Base-by-base conservation (phyloP, 2,113 vertebrate genomes). In the Callospermophilus lateralis region DNA sequence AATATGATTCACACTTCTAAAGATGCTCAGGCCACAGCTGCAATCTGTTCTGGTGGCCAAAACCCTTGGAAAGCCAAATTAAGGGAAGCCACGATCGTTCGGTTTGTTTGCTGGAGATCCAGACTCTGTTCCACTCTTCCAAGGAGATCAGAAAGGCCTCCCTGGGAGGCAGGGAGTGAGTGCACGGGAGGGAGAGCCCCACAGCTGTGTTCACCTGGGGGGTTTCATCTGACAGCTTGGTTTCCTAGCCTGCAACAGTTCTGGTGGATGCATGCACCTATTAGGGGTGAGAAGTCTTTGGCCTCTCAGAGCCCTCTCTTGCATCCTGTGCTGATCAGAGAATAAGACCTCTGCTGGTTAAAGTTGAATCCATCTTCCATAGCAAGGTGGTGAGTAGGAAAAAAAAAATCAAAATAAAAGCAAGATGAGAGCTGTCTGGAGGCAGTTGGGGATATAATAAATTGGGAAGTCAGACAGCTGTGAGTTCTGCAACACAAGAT, bases 1-100 rank as follows among this genome's bases (percentile, higher is more conserved):
- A 89, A 80, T 65, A 95, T 95, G 97, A 98, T 83, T 92, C 92
- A 97, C n/a, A 96, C 34, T 94, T 78, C 53, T 70, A 86, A 88
- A 48, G 95, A 94, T 78, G 39, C 5, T 94, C 61, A 55, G 73
- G 95, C 24, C 58, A 55, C 32, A 97, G 94, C 53, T 97, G 92
- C 42, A 48, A 88, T 92, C 55, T 90, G 37, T 80, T 81, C 48
- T 93, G 37, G 7, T 73, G 96, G 61, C 90, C 94, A 94, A 95
- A 95, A 94, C 63, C 87, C 17, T 84, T 37, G 15, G 84, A 28
- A 93, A 58, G 32, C 8, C 34, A 32, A 96, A 97, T 76, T 94
- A 84, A 51, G 61, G 78, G 70, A 96, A 84, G 65, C 12, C 32
- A 55, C 32, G 0, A 8, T 16, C 63, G 19, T 81, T 24, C n/a